Evolutionary conservation across 2,797 vertebrate species (phyloP).

Genomic region (Sebastolobus altivelis): DNA sequence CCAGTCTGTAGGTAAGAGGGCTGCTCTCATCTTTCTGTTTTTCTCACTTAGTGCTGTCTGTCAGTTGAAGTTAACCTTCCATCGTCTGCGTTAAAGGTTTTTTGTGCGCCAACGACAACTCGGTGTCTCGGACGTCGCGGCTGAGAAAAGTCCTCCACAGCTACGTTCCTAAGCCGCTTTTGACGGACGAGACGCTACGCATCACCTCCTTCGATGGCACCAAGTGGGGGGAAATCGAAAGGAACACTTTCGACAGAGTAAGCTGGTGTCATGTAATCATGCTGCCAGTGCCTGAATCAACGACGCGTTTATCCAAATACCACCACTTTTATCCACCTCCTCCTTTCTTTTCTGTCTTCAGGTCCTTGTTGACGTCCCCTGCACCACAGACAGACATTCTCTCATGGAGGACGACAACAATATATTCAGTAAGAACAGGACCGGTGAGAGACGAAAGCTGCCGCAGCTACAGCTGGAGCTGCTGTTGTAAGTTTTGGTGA

Average conservation of each 20-base stretch:
- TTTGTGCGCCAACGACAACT: constrained; percentile 90
- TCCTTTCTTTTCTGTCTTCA: constrained; percentile 55
- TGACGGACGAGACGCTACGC: constrained; percentile 78
- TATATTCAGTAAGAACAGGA: constrained; percentile 89
- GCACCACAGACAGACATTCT: constrained; percentile 91
- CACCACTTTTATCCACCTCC: not conserved
- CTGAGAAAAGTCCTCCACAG: constrained; percentile 86
- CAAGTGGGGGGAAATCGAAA: constrained; percentile 86
- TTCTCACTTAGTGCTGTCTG: not conserved
- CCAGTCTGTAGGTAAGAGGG: constrained; percentile 86
- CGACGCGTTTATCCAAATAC: not conserved
- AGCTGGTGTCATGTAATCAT: constrained; percentile 32
- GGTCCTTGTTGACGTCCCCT: constrained; percentile 97
- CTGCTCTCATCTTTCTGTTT: not conserved
- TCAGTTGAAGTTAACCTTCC: not conserved
- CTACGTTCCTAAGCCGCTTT: constrained; percentile 86
- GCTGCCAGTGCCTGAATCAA: not conserved
- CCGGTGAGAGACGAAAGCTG: constrained; percentile 90
- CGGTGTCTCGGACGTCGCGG: constrained; percentile 86
- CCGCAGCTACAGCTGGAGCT: constrained; percentile 92
- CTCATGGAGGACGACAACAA: constrained; percentile 92
- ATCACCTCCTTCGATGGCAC: constrained; percentile 90
- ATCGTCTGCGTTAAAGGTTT: constrained; percentile 77
- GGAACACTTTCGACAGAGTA: constrained; percentile 90
- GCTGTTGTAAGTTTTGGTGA: constrained; percentile 88